Base-by-base conservation (phyloP, 23 tunicate species). In the Halocynthia aurantium region DNA sequence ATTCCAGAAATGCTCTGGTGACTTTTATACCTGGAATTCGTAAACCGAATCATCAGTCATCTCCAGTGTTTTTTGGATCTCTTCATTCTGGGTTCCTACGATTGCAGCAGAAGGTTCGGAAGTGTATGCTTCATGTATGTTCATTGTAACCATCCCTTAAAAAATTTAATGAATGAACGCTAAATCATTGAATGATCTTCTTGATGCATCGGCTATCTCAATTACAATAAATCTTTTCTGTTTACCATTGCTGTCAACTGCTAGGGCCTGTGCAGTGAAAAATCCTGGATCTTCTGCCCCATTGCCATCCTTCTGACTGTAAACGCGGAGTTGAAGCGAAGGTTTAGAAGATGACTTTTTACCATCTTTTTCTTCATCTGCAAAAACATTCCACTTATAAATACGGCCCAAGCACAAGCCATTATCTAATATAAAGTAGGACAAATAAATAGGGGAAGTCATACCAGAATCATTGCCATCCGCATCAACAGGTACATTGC, bases 1-100 rank as follows among this genome's bases (percentile, higher is more conserved):
- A 31, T 31, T 31, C 44, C 44, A 31, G 44, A 31, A 31, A 31
- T 31, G 44, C 44, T 31, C 44, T 31, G 44, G 44, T 31, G 44
- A 31, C 44, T 31, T 31, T 31, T 51, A 6, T 56, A 84, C 97
- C 82, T 95, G 99, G 69, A 95, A 95, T 65, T 95, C 99, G 73
- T 95, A 95, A 66, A 95, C 95, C 8, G 96, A 88, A 50, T 88
- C 99, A 58, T 95, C 99, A 70, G 71, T 77, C 10, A 74, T 52
- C 31, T 31, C 44, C 4, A 82, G 85, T 76, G 73, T 81, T 31
- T 69, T 76, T 51, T 52, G 62, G 5, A 15, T 57, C 73, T 72
- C 75, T 22, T 74, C 11, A 8, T 6, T 54, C 11, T 55, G 63
- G 21, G 10, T 54, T n/a, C 50, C 21, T 21, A 74, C 56, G 11